phyloP scores from a whole-genome alignment of 2,797 vertebrate genomes.

The Sarcophilus harrisii region DNA sequence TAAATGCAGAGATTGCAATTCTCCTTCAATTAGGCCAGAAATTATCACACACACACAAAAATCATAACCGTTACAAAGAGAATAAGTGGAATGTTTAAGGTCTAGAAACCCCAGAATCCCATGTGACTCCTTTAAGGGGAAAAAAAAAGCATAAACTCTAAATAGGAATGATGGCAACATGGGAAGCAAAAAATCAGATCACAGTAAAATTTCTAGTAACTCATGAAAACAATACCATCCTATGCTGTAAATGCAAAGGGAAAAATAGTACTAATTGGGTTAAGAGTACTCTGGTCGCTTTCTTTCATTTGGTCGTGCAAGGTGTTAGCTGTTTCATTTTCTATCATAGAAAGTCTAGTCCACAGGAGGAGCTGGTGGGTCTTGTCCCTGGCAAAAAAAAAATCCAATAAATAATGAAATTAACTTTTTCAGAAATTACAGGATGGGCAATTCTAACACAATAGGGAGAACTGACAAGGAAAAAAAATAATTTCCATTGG shows the following conservation, averaged over 20 bases:
- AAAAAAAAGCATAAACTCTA: constrained; percentile 72
- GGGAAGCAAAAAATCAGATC: constrained; percentile 82
- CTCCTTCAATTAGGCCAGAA: constrained; percentile 77
- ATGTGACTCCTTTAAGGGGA: constrained; percentile 56
- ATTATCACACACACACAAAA: constrained; percentile 75
- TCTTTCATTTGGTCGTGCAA: constrained; percentile 87
- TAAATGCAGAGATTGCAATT: constrained; percentile 78
- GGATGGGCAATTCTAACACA: constrained; percentile 26
- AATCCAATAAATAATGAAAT: constrained; percentile 19
- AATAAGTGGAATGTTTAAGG: constrained; percentile 81
- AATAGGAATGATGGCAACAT: constrained; percentile 76
- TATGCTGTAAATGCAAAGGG: constrained; percentile 76
- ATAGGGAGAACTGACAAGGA: background rate
- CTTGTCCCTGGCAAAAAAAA: constrained; percentile 85
- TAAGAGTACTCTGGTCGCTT: constrained; percentile 85
- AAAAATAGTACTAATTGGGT: constrained; percentile 73
- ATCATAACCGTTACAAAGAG: constrained; percentile 76
- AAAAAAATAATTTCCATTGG: too few species aligned
- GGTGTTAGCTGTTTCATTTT: constrained; percentile 78
- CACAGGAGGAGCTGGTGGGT: constrained; percentile 94
- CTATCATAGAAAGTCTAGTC: constrained; percentile 87
- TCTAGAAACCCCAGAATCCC: constrained; percentile 73
- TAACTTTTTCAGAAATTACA: constrained; percentile 59
- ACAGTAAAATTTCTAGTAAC: constrained; percentile 82
- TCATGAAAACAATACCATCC: constrained; percentile 80